Evolutionary conservation across 1,140 invertebrate species (phyloP).

Genomic region (Lasaia peninsularis): DNA sequence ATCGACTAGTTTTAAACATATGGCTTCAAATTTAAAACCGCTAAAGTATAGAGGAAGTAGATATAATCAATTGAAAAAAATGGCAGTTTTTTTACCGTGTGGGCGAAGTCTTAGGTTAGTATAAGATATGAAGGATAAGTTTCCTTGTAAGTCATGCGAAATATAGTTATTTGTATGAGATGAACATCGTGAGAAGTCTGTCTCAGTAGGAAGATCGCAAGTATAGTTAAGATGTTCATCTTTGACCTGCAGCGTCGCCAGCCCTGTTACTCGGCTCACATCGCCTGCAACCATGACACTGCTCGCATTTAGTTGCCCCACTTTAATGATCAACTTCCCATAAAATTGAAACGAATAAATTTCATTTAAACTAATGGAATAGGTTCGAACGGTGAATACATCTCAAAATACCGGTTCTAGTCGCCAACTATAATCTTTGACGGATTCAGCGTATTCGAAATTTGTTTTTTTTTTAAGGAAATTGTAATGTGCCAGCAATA

Average conservation of each 20-base stretch:
- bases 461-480: too few relatives aligned
- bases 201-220: conserved; percentile 24
- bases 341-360: conserved; percentile 28
- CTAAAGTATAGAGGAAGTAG: too few relatives aligned
- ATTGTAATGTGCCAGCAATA: too few relatives aligned
- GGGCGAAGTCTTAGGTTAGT: too few relatives aligned
- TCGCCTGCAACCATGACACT: conserved; percentile 49
- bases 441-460: too few relatives aligned
- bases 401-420: too few relatives aligned
- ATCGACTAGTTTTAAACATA: too few relatives aligned
- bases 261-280: conserved; percentile 60
- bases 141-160: neutral
- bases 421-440: too few relatives aligned
- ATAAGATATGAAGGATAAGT: neutral
- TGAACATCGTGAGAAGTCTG: conserved; percentile 35
- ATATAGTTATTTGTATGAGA: conserved; percentile 19
- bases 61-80: too few relatives aligned
- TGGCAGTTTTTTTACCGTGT: too few relatives aligned
- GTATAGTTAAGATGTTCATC: conserved; percentile 45
- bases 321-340: conserved; percentile 39
- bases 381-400: neutral
- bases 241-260: conserved; percentile 37
- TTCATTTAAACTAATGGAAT: neutral
- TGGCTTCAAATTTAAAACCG: too few relatives aligned
- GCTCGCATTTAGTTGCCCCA: conserved; percentile 38